Percentiles rank a stretch among this genome's conserved stretches.
Evolutionary conservation across 2,797 vertebrate species (phyloP).

Genomic region (Spatula clypeata): DNA sequence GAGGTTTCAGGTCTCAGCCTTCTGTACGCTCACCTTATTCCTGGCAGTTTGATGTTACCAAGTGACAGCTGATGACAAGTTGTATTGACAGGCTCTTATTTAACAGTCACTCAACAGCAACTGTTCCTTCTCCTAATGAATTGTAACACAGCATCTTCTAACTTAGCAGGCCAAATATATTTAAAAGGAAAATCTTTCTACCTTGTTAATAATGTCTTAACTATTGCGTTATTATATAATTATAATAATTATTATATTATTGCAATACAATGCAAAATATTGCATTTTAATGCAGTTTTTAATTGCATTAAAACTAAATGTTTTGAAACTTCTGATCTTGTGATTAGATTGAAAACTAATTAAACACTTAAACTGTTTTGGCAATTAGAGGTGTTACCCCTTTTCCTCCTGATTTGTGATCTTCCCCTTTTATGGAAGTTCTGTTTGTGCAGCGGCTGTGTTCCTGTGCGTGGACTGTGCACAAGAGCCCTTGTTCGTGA

Average conservation of each 20-base stretch:
- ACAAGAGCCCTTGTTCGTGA: slow-evolving; percentile 18
- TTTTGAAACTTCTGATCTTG: not conserved
- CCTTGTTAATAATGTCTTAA: not conserved
- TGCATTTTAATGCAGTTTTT: too few relatives aligned
- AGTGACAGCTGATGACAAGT: not conserved
- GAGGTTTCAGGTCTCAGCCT: not conserved
- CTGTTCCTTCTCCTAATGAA: not conserved
- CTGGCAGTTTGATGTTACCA: not conserved
- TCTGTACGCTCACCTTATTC: not conserved
- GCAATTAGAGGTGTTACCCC: not conserved
- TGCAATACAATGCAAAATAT: too few relatives aligned
- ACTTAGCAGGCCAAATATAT: not conserved
- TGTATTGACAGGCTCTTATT: not conserved
- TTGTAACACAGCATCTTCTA: not conserved
- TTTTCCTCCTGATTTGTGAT: not conserved
- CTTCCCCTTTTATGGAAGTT: not conserved
- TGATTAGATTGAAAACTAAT: not conserved
- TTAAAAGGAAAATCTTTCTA: not conserved
- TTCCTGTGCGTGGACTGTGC: not conserved
- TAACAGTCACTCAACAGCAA: not conserved
- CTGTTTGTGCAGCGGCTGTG: not conserved
- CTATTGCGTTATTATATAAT: not conserved
- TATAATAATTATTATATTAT: too few relatives aligned
- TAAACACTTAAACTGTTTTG: not conserved
- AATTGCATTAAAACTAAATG: not conserved